These are phyloP conservation scores for Antitype chi DNA, from an alignment of 2,888 invertebrate genomes.

Conservation along the genomic window DNA sequence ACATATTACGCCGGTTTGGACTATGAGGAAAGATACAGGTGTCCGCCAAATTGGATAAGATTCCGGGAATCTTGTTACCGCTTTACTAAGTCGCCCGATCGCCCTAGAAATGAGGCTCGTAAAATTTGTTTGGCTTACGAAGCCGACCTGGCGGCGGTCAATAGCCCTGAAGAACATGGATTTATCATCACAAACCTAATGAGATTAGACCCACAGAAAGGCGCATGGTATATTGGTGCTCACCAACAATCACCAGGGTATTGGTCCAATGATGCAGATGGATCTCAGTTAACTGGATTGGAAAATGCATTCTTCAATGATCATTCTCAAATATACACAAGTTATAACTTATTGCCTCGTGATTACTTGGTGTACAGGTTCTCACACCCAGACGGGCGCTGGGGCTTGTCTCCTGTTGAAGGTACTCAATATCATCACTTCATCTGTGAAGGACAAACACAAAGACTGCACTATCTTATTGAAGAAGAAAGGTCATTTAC, in stretches of 20 bases:
- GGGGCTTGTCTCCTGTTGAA: conserved; percentile 96
- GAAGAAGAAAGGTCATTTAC: conserved; percentile 95
- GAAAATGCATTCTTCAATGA: conserved; percentile 96
- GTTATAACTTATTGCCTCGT: conserved; percentile 89
- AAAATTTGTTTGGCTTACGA: conserved; percentile 96
- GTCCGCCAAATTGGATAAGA: conserved; percentile 97
- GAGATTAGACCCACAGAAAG: conserved; percentile 95
- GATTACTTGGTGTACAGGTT: conserved; percentile 96
- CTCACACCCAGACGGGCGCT: conserved; percentile 93
- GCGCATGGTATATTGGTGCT: conserved; percentile 96
- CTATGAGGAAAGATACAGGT: conserved; percentile 88
- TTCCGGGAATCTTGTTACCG: conserved; percentile 96
- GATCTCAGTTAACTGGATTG: conserved; percentile 94
- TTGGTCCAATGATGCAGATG: conserved; percentile 96
- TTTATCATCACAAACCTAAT: conserved; percentile 96
- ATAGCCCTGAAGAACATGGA: conserved; percentile 96
- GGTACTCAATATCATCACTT: conserved; percentile 95
- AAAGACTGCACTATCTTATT: conserved; percentile 92
- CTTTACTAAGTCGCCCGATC: conserved; percentile 96
- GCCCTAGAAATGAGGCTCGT: conserved; percentile 94
- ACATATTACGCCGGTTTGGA: conserved; percentile 85
- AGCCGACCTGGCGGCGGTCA: conserved; percentile 95
- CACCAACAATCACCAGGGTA: conserved; percentile 93
- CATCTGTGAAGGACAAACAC: conserved; percentile 97
- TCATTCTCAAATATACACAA: conserved; percentile 79